phyloP scores from a whole-genome alignment of 2,888 invertebrate species.

The Syritta pipiens region DNA sequence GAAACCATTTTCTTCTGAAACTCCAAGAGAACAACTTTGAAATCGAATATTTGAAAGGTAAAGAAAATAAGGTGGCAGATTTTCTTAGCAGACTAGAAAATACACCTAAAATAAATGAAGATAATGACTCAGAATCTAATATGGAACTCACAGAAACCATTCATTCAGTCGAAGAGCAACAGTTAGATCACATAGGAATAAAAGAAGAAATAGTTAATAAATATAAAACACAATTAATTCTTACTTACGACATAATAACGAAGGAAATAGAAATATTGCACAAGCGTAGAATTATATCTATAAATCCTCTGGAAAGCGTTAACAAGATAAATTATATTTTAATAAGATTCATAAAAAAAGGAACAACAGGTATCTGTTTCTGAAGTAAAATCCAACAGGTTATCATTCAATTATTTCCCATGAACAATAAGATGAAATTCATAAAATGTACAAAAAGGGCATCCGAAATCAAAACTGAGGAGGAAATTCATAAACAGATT shows the following conservation, averaged over 20 bases:
- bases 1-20: too few relatives aligned
- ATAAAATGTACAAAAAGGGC: constrained; percentile 34
- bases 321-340: constrained; percentile 37
- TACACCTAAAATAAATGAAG: constrained; percentile 9
- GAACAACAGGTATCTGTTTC: constrained; percentile 12
- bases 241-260: constrained; percentile 45
- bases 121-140: constrained; percentile 43
- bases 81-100: constrained; percentile 54
- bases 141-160: constrained; percentile 24
- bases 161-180: constrained; percentile 53
- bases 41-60: too few relatives aligned
- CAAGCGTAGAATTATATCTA: constrained; percentile 36
- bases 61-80: constrained; percentile 52
- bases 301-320: constrained; percentile 31
- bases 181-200: constrained; percentile 53
- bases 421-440: constrained; percentile 33
- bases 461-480: constrained; percentile 47
- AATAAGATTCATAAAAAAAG: constrained; percentile 37
- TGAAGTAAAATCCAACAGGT: constrained; percentile 44
- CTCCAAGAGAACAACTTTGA: too few relatives aligned
- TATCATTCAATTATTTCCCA: constrained; percentile 43
- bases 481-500: too few relatives aligned
- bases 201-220: constrained; percentile 49
- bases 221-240: constrained; percentile 58
- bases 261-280: constrained; percentile 35